Conservation (phyloP, 2,797 vertebrate species). For the Micromesistius poutassou region DNA sequence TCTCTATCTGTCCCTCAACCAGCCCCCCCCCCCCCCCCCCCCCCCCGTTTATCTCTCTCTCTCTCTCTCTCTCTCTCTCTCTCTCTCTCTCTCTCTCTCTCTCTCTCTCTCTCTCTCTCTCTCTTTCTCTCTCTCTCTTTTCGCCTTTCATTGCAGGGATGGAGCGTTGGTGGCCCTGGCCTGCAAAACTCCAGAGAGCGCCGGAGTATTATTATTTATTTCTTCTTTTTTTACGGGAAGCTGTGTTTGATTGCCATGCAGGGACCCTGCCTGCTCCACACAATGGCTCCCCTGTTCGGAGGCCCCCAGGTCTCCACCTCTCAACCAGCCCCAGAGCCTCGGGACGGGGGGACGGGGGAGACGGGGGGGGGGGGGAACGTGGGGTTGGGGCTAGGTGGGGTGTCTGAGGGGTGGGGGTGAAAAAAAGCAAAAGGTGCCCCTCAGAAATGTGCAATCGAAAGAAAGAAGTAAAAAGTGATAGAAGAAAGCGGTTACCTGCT, state of each 20-base stretch:
- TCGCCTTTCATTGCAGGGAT: slow-evolving; percentile 49
- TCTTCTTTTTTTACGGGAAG: slow-evolving; percentile 67
- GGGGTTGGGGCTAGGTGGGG: slow-evolving; percentile 67
- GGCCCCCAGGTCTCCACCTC: slow-evolving; percentile 62
- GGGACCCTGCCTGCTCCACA: slow-evolving; percentile 66
- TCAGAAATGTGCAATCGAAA: not conserved
- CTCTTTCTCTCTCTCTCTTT: slow-evolving; percentile 23
- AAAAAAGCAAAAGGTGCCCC: slow-evolving; percentile 25
- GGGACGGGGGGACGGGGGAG: slow-evolving; percentile 59
- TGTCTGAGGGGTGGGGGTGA: not conserved
- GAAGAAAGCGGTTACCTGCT: not conserved
- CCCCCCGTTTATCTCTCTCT: slow-evolving; percentile 8
- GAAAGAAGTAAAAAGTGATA: not conserved
- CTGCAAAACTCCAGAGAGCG: slow-evolving; percentile 46
- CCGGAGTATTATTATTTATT: slow-evolving; percentile 62
- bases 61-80: slow-evolving; percentile 30
- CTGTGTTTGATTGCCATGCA: slow-evolving; percentile 78
- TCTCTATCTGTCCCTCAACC: not conserved
- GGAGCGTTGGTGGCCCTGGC: slow-evolving; percentile 51
- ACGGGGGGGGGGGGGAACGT: slow-evolving; percentile 55
- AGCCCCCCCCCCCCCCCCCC: not conserved
- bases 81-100: slow-evolving; percentile 9
- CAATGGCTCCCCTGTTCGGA: slow-evolving; percentile 80
- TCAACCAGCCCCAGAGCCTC: slow-evolving; percentile 68
- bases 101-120: slow-evolving; percentile 30